Percentiles rank a stretch among this genome's conserved stretches.
Conservation (phyloP, 2,797 vertebrate genomes). For the Erethizon dorsatum region DNA sequence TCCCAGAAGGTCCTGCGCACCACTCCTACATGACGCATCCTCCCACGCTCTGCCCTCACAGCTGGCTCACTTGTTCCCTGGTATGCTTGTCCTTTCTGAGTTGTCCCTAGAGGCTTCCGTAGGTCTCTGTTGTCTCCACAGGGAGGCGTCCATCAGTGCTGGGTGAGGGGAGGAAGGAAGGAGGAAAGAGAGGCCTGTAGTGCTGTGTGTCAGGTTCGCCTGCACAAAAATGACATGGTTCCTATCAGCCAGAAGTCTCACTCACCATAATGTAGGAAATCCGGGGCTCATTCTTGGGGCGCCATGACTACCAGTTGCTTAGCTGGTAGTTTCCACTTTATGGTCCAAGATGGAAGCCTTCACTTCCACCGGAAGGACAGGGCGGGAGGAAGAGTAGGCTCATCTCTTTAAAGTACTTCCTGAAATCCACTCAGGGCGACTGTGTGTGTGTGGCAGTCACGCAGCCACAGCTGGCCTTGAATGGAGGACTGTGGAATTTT, state of each 20-base stretch:
- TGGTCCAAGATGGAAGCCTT: not conserved
- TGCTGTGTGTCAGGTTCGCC: not conserved
- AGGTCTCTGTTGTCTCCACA: not conserved
- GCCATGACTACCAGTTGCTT: fast-evolving
- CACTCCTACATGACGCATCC: not conserved
- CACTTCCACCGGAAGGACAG: not conserved
- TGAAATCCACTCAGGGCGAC: not conserved
- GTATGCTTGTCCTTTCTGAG: not conserved
- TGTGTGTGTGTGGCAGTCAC: not conserved
- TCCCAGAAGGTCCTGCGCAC: not conserved
- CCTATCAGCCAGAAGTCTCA: not conserved
- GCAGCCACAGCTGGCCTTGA: not conserved
- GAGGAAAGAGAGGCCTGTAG: fast-evolving
- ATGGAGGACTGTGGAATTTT: not conserved
- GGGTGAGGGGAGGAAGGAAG: not conserved
- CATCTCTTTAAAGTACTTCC: not conserved
- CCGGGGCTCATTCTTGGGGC: not conserved
- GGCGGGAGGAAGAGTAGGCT: not conserved
- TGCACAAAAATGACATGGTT: not conserved
- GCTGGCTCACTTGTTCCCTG: not conserved
- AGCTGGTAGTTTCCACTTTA: not conserved
- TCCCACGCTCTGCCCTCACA: not conserved
- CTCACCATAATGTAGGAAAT: fast-evolving
- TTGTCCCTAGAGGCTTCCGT: not conserved
- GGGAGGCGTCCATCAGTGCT: fast-evolving